Percentiles rank a stretch among this genome's conserved stretches.
phyloP scores from a whole-genome alignment of 2,797 vertebrate species.

The Simalia tracyae region DNA sequence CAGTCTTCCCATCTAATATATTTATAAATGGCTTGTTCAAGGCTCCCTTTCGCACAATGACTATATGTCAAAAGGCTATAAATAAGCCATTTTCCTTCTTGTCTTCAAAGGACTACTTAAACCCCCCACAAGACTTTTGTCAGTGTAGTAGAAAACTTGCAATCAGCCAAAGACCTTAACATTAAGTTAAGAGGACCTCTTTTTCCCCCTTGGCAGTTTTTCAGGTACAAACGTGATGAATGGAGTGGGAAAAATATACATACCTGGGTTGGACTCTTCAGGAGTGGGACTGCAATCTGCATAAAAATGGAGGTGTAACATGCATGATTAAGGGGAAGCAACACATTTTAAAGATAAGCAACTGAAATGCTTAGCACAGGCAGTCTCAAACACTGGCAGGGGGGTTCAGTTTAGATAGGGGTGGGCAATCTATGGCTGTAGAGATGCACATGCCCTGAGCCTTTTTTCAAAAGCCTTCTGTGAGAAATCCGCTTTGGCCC shows the following conservation, averaged over 20 bases:
- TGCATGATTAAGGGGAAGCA: constrained; percentile 88
- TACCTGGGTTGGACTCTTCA: constrained; percentile 94
- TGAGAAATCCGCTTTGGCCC: background rate
- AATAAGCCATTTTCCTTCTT: background rate
- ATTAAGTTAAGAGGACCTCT: constrained; percentile 9
- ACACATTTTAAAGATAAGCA: constrained; percentile 75
- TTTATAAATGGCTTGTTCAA: background rate
- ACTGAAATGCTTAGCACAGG: constrained; percentile 66
- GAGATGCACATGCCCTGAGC: background rate
- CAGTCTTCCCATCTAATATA: background rate
- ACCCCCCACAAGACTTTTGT: background rate
- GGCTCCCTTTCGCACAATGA: background rate
- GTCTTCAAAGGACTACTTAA: background rate
- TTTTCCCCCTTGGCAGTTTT: constrained; percentile 21
- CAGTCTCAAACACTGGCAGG: constrained; percentile 58
- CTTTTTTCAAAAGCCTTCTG: background rate
- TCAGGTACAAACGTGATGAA: constrained; percentile 67
- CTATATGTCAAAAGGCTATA: background rate
- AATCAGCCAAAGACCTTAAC: constrained; percentile 44
- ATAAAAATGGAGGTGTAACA: constrained; percentile 88
- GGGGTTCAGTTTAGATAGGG: constrained; percentile 38
- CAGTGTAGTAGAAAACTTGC: constrained; percentile 28
- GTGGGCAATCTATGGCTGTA: background rate
- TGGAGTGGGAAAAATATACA: constrained; percentile 76
- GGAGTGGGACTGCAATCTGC: constrained; percentile 89